Conservation (phyloP, 2,113 vertebrate species). For the Barbus barbus region DNA sequence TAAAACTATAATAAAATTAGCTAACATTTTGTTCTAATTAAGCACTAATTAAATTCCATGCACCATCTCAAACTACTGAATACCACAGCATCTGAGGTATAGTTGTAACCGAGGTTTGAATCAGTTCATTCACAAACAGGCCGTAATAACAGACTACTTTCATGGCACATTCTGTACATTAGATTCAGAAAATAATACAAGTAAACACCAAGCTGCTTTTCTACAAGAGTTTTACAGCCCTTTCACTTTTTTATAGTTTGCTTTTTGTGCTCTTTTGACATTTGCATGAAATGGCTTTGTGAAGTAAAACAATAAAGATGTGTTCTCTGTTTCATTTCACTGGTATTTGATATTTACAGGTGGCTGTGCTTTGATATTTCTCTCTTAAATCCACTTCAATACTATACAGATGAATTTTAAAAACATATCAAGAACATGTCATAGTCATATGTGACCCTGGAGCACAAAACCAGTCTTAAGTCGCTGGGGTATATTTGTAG, state of each 20-base stretch:
- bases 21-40: background rate
- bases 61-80: background rate
- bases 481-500: no score
- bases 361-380: background rate
- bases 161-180: slow-evolving; percentile 26
- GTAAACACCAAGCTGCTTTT: background rate
- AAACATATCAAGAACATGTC: background rate
- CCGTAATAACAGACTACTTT: background rate
- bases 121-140: slow-evolving; percentile 2
- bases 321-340: background rate
- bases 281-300: background rate
- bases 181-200: slow-evolving; percentile 29
- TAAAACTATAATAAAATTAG: slow-evolving; percentile 6
- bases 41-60: no score
- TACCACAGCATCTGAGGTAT: slow-evolving; percentile 36
- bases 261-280: background rate
- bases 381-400: background rate
- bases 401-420: background rate
- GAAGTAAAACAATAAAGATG: background rate
- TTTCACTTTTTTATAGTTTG: background rate
- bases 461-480: no score
- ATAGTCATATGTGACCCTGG: no score
- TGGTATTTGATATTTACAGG: slow-evolving; percentile 16
- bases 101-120: slow-evolving; percentile 47
- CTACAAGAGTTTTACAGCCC: slow-evolving; percentile 28